Evolutionary conservation across 2,888 invertebrate genomes (phyloP).

Genomic region (Standfussiana lucernea): DNA sequence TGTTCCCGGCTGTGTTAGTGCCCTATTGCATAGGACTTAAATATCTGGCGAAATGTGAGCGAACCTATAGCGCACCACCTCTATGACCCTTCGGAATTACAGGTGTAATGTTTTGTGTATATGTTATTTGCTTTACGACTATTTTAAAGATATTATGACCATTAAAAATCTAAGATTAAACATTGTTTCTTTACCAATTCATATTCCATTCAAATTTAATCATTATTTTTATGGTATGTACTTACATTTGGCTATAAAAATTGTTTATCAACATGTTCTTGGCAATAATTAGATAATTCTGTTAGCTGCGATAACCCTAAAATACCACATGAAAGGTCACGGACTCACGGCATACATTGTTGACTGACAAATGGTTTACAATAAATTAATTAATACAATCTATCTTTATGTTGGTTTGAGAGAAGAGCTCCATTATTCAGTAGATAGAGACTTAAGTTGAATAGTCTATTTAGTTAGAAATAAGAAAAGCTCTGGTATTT

Average conservation of each 20-base stretch:
- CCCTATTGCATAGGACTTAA: background rate
- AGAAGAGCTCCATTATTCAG: background rate
- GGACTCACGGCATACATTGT: background rate
- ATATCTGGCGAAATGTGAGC: background rate
- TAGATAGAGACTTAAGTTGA: no score
- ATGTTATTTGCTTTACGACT: background rate
- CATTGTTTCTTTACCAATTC: background rate
- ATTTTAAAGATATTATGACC: background rate
- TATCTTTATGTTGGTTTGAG: background rate
- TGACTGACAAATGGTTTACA: background rate
- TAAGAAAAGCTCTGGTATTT: no score
- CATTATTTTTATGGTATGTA: background rate
- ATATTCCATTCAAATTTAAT: background rate
- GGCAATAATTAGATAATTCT: background rate
- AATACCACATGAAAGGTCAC: background rate
- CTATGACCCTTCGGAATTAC: background rate
- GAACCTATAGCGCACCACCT: background rate
- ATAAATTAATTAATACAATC: background rate
- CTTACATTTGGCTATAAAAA: background rate
- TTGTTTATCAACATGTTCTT: background rate
- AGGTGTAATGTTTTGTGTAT: background rate
- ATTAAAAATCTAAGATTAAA: background rate
- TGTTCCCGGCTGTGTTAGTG: no score
- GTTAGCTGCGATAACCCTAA: background rate
- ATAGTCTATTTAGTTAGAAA: no score